Evolutionary conservation across 2,797 vertebrate genomes (phyloP).

Genomic region (Catostomus latipinnis): DNA sequence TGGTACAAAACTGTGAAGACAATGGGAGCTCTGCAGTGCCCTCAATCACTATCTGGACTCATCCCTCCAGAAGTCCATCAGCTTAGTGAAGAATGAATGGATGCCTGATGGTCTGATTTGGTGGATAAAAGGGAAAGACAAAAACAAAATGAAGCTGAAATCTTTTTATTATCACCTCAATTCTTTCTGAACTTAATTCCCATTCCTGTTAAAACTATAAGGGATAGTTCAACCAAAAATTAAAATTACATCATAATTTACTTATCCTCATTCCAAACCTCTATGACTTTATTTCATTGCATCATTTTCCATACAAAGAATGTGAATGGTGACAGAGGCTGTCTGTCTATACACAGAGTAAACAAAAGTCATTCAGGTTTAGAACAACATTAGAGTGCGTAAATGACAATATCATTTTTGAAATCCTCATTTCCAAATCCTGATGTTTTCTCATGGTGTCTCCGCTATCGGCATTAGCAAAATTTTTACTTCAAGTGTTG

Average conservation of each 20-base stretch:
- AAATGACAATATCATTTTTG: too few relatives aligned
- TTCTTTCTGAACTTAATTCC: constrained; percentile 60
- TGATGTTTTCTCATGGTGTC: constrained; percentile 44
- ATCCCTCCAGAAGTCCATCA: constrained; percentile 38
- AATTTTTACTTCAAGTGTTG: not conserved
- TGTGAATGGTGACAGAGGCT: too few relatives aligned
- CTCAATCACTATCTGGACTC: constrained; percentile 11
- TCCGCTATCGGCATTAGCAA: too few relatives aligned
- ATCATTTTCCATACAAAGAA: too few relatives aligned
- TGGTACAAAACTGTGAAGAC: constrained; percentile 24
- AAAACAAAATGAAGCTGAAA: constrained; percentile 44
- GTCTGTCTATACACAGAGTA: too few relatives aligned
- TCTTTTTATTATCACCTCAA: constrained; percentile 50
- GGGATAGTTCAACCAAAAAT: too few relatives aligned
- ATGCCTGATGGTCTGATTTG: not conserved
- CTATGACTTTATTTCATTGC: too few relatives aligned
- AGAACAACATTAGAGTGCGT: too few relatives aligned
- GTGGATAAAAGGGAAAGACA: not conserved
- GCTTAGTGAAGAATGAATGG: not conserved
- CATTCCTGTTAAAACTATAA: not conserved
- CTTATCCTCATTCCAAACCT: too few relatives aligned
- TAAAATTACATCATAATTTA: too few relatives aligned
- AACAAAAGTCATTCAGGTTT: too few relatives aligned
- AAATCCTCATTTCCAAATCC: constrained; percentile 44
- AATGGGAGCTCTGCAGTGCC: constrained; percentile 4